Conservation (phyloP, 2,113 vertebrate genomes). For the Danionella cerebrum region DNA sequence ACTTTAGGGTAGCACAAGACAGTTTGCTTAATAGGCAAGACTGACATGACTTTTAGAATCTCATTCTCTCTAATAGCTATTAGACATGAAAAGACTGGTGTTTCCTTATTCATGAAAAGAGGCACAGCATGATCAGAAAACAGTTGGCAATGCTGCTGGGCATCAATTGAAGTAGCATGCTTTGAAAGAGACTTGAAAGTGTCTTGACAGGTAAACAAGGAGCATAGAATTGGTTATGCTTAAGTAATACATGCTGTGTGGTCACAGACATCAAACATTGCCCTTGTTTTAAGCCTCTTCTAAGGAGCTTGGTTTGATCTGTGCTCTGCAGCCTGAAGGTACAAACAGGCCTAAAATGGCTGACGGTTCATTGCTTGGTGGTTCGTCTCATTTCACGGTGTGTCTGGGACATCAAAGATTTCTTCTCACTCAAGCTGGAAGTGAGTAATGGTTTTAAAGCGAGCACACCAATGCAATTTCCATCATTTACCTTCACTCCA, state of each 20-base stretch:
- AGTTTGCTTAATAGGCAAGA: background rate
- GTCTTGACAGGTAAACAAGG: background rate
- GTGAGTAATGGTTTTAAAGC: slow-evolving; percentile 38
- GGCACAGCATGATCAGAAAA: background rate
- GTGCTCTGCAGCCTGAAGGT: background rate
- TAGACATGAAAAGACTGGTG: background rate
- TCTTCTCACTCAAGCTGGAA: slow-evolving; percentile 20
- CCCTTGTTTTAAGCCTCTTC: background rate
- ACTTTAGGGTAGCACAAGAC: no score
- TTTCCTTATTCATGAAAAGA: background rate
- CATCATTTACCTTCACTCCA: no score
- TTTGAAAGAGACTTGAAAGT: background rate
- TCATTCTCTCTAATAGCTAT: background rate
- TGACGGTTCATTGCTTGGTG: slow-evolving; percentile 35
- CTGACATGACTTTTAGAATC: background rate
- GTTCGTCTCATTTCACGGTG: slow-evolving; percentile 47
- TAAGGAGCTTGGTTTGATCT: background rate
- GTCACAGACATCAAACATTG: background rate
- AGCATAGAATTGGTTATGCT: background rate
- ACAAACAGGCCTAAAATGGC: background rate
- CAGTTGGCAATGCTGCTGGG: background rate
- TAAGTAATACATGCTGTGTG: background rate
- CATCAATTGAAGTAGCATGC: background rate
- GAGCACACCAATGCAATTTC: no score
- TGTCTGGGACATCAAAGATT: slow-evolving; percentile 47